These are phyloP conservation scores for Pollenia labialis DNA, from an alignment of 2,888 invertebrate genomes.

Conservation along the genomic window DNA sequence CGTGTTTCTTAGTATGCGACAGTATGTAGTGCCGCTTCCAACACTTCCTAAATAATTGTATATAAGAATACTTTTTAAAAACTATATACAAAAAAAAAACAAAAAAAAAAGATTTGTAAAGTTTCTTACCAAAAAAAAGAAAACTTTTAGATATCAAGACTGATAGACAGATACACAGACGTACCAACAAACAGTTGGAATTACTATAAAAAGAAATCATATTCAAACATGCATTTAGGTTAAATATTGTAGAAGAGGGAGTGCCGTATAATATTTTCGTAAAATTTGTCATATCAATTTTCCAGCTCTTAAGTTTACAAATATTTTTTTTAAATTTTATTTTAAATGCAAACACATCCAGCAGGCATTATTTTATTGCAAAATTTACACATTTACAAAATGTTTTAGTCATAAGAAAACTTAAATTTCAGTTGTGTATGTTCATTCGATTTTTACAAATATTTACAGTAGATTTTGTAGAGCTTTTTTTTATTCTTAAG, in stretches of 20 bases:
- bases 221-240: constrained; percentile 68
- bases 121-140: background rate
- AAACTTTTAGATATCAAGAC: constrained; percentile 22
- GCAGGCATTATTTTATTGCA: constrained; percentile 43
- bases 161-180: constrained; percentile 6
- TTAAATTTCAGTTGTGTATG: background rate
- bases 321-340: constrained; percentile 12
- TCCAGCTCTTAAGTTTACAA: constrained; percentile 10
- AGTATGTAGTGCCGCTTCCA: constrained; percentile 61
- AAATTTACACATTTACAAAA: constrained; percentile 56
- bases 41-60: constrained; percentile 70
- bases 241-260: constrained; percentile 54
- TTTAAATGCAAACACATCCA: constrained; percentile 20
- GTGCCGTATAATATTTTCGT: constrained; percentile 48
- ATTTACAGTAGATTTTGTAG: constrained; percentile 58
- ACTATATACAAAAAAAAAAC: background rate
- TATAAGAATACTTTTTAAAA: constrained; percentile 18
- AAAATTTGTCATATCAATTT: constrained; percentile 29
- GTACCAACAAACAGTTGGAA: background rate
- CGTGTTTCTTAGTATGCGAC: constrained; percentile 8
- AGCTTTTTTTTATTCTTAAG: constrained; percentile 38
- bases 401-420: background rate
- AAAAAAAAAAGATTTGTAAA: background rate
- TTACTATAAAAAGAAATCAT: constrained; percentile 21
- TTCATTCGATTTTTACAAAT: constrained; percentile 43